A percentile compares a stretch with the other conserved stretches of the same genome.
phyloP scores from a whole-genome alignment of 2,888 invertebrate genomes.

The Stenolophus ochropezus region DNA sequence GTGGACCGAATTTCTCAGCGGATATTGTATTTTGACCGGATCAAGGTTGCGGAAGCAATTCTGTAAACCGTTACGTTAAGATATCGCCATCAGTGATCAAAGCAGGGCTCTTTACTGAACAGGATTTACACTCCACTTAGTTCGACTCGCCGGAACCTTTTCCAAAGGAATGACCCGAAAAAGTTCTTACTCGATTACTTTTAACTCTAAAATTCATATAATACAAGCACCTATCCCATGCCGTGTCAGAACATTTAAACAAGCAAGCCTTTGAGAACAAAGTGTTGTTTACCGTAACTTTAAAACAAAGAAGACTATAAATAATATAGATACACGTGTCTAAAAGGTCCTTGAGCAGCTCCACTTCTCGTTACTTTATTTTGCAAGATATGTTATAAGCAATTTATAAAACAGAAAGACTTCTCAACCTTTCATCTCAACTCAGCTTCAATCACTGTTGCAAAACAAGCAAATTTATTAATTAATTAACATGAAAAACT shows the following conservation, averaged over 20 bases:
- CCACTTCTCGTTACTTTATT: background rate
- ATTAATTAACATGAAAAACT: background rate
- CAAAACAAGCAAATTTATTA: background rate
- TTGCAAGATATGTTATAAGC: background rate
- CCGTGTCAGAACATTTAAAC: background rate
- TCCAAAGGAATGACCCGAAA: conserved; percentile 46
- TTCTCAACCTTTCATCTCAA: background rate
- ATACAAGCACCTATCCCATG: conserved; percentile 12
- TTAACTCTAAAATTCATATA: conserved; percentile 49
- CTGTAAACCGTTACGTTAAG: conserved; percentile 52
- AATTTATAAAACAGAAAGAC: background rate
- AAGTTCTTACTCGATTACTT: conserved; percentile 52
- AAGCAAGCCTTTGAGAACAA: conserved; percentile 15
- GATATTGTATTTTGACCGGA: conserved; percentile 50
- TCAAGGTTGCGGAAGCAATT: conserved; percentile 52
- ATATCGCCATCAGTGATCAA: conserved; percentile 54
- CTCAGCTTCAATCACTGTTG: background rate
- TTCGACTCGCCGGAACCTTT: conserved; percentile 48
- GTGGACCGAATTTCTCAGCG: conserved; percentile 45
- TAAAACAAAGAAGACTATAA: conserved; percentile 13
- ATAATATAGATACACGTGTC: conserved; percentile 5
- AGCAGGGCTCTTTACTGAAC: conserved; percentile 49
- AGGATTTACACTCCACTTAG: conserved; percentile 48
- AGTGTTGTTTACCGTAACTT: conserved; percentile 9
- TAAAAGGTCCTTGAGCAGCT: background rate